These are phyloP conservation scores for Dromaius novaehollandiae DNA, from an alignment of 2,113 vertebrate species.

Conservation along the genomic window DNA sequence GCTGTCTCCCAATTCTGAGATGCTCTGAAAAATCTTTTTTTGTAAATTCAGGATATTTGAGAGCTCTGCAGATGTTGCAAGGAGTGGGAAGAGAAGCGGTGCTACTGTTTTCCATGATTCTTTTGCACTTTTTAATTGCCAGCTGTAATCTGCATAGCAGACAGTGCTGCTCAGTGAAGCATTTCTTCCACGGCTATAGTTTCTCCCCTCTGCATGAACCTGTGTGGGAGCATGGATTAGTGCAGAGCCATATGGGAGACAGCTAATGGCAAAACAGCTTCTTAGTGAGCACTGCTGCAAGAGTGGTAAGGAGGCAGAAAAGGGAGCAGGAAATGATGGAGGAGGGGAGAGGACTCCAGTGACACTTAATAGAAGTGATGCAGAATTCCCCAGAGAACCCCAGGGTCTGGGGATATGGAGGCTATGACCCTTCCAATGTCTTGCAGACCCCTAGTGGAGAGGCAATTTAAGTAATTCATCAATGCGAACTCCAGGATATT, in stretches of 20 bases:
- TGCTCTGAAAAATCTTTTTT: background rate
- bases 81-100: background rate
- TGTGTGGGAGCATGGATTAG: constrained; percentile 9
- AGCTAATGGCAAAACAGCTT: background rate
- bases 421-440: background rate
- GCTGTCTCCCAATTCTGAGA: background rate
- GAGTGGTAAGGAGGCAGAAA: background rate
- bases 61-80: background rate
- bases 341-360: background rate
- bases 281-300: background rate
- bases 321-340: constrained; percentile 27
- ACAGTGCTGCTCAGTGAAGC: background rate
- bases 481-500: background rate
- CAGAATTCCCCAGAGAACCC: background rate
- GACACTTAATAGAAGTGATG: constrained; percentile 5
- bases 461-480: background rate
- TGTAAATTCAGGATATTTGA: background rate
- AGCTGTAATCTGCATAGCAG: background rate
- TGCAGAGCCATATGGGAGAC: background rate
- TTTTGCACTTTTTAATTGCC: constrained; percentile 21
- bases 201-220: background rate
- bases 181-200: background rate
- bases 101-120: background rate
- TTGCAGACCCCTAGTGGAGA: background rate
- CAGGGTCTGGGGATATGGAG: background rate